Evolutionary conservation across 2,113 vertebrate species (phyloP).

Genomic region (Eleginops maclovinus): DNA sequence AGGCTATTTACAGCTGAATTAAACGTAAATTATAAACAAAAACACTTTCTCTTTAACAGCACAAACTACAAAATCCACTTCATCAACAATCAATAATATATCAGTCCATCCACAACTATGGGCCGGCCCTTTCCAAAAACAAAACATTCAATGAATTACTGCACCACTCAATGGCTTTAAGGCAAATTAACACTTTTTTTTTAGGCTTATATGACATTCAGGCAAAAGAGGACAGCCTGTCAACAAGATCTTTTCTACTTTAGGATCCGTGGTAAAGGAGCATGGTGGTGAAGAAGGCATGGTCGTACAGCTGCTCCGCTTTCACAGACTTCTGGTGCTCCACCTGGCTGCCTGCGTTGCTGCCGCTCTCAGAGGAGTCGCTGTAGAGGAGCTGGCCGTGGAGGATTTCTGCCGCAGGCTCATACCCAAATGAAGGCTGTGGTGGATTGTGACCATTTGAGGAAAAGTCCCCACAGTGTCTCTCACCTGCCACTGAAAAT

Average conservation of each 20-base stretch:
- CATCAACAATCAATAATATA: not conserved
- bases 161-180: constrained; percentile 64
- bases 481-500: constrained; percentile 79
- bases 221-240: constrained; percentile 24
- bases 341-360: constrained; percentile 87
- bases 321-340: constrained; percentile 91
- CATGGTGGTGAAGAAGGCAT: constrained; percentile 88
- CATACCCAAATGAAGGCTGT: constrained; percentile 61
- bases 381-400: constrained; percentile 87
- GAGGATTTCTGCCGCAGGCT: constrained; percentile 69
- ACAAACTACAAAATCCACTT: constrained; percentile 22
- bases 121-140: constrained; percentile 24
- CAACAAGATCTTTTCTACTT: constrained; percentile 29
- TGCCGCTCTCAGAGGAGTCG: constrained; percentile 87
- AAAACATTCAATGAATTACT: constrained; percentile 22
- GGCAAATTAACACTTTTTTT: constrained; percentile 59
- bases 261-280: constrained; percentile 93
- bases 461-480: constrained; percentile 75
- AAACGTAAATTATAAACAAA: constrained; percentile 20
- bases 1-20: constrained; percentile 31
- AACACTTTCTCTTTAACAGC: constrained; percentile 28
- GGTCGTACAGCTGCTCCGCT: constrained; percentile 88
- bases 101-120: constrained; percentile 26
- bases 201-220: constrained; percentile 38
- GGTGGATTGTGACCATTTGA: constrained; percentile 81